Evolutionary conservation across 2,888 invertebrate genomes (phyloP).

Genomic region (Drosophila falleni): DNA sequence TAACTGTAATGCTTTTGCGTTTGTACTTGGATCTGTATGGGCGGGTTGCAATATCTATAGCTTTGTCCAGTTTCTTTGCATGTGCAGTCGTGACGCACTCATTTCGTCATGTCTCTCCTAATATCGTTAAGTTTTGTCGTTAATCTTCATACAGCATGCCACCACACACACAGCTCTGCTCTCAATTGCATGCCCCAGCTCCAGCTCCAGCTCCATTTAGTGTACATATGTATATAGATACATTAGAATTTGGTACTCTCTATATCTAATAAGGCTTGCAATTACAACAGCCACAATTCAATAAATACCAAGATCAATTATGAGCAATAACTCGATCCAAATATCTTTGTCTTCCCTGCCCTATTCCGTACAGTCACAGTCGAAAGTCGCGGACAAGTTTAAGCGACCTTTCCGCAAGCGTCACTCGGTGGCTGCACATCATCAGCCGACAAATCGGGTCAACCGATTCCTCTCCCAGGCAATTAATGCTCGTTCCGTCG

Average conservation of each 20-base stretch:
- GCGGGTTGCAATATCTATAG: conserved; percentile 17
- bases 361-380: conserved; percentile 84
- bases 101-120: conserved; percentile 13
- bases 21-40: conserved; percentile 9
- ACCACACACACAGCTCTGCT: conserved; percentile 41
- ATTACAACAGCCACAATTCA: conserved; percentile 17
- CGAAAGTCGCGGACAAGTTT: conserved; percentile 94
- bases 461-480: conserved; percentile 97
- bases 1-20: conserved; percentile 11
- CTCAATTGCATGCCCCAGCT: conserved; percentile 30
- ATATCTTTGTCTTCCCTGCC: conserved; percentile 18
- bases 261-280: conserved; percentile 28
- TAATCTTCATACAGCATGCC: conserved; percentile 36
- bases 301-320: conserved; percentile 12
- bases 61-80: conserved; percentile 23
- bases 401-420: conserved; percentile 95
- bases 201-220: conserved; percentile 36
- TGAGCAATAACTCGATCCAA: conserved; percentile 37
- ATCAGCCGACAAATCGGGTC: conserved; percentile 95
- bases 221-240: conserved; percentile 10
- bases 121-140: conserved; percentile 25
- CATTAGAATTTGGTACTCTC: conserved; percentile 33
- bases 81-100: neutral
- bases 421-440: conserved; percentile 92
- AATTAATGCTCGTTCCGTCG: conserved; percentile 95